Conservation (phyloP, 2,113 vertebrate species). For the Xiphorhynchus elegans region DNA sequence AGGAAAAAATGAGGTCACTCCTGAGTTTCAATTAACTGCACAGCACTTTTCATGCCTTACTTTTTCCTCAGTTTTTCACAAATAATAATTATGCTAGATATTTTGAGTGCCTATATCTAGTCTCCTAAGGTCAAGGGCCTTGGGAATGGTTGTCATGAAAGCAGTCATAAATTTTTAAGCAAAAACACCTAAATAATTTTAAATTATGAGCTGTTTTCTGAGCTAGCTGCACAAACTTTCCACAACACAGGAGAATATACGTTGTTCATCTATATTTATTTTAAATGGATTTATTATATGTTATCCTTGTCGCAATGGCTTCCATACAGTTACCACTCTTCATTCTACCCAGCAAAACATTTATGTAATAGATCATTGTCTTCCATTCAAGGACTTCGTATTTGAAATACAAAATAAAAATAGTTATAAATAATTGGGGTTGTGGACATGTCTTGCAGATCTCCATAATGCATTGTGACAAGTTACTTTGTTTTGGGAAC, state of each 20-base stretch:
- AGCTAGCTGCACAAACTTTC: background rate
- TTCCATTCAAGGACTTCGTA: constrained; percentile 32
- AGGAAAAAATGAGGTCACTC: background rate
- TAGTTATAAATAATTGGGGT: constrained; percentile 1
- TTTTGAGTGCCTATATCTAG: background rate
- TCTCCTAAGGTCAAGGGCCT: background rate
- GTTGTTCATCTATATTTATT: background rate
- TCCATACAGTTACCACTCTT: background rate
- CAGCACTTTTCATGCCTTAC: background rate
- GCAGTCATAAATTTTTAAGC: background rate
- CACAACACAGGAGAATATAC: background rate
- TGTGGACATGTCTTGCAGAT: background rate
- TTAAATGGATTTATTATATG: constrained; percentile 33
- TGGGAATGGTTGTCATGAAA: background rate
- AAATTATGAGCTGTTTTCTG: background rate
- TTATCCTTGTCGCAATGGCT: constrained; percentile 12
- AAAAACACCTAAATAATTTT: background rate
- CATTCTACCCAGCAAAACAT: background rate
- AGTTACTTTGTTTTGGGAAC: background rate
- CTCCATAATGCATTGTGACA: background rate
- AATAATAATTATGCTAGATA: background rate
- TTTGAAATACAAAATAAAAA: constrained; percentile 23
- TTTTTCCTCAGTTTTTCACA: background rate
- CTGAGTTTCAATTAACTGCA: background rate
- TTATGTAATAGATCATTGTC: constrained; percentile 24